These are phyloP conservation scores for Daphoenositta chrysoptera DNA, from an alignment of 2,113 vertebrate species.

Conservation along the genomic window DNA sequence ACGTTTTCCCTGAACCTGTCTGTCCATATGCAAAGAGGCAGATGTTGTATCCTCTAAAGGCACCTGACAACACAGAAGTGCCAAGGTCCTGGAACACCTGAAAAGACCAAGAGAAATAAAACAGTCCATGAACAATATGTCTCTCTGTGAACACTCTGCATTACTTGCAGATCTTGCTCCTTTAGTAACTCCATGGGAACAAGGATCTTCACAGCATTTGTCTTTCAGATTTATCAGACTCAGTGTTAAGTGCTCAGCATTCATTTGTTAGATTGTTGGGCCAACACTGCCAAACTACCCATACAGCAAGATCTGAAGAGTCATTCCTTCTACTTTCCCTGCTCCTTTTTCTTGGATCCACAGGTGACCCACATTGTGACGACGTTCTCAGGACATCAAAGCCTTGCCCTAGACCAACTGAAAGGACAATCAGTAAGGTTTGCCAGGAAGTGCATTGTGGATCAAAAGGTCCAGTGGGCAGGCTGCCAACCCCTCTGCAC, in stretches of 20 bases:
- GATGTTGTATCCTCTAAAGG: conserved; percentile 93
- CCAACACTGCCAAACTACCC: neutral
- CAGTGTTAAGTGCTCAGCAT: neutral
- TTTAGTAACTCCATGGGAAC: neutral
- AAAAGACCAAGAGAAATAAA: conserved; percentile 30
- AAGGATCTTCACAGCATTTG: neutral
- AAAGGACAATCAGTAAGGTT: neutral
- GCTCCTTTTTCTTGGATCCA: neutral
- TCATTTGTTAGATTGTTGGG: neutral
- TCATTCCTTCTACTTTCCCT: neutral
- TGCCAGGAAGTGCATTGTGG: neutral
- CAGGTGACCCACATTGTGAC: neutral
- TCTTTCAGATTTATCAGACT: neutral
- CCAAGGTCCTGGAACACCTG: conserved; percentile 97
- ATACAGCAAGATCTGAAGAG: neutral
- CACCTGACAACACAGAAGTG: conserved; percentile 86
- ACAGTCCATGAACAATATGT: neutral
- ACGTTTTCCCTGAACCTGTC: conserved; percentile 97
- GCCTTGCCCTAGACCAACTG: neutral
- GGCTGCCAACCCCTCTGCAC: neutral
- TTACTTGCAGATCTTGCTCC: neutral
- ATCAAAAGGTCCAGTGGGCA: neutral
- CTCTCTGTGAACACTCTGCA: neutral
- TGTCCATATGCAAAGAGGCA: conserved; percentile 98
- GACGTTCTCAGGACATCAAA: neutral